A percentile compares a stretch with the other conserved stretches of the same genome.
Conservation (phyloP, 2,888 invertebrate species). For the Idaea biselata region DNA sequence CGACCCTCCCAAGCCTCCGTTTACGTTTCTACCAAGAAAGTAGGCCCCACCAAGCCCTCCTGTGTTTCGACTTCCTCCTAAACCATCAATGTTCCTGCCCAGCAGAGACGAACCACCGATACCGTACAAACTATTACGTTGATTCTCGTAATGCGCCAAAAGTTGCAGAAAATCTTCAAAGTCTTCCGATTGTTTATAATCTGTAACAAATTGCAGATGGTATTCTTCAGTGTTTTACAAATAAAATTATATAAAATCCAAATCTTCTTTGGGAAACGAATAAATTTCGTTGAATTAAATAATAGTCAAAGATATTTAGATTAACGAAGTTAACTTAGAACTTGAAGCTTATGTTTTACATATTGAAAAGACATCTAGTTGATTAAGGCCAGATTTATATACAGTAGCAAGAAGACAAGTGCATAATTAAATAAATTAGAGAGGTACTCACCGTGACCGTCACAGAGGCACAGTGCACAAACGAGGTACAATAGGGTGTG, state of each 20-base stretch:
- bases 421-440: slow-evolving; percentile 29
- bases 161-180: slow-evolving; percentile 58
- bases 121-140: slow-evolving; percentile 42
- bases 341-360: neutral
- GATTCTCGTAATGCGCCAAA: slow-evolving; percentile 52
- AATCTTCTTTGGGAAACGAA: too few relatives aligned
- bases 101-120: slow-evolving; percentile 40
- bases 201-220: slow-evolving; percentile 56
- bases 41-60: slow-evolving; percentile 38
- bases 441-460: slow-evolving; percentile 46
- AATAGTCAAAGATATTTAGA: too few relatives aligned
- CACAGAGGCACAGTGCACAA: slow-evolving; percentile 36
- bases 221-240: too few relatives aligned
- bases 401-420: slow-evolving; percentile 17
- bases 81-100: slow-evolving; percentile 36
- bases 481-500: slow-evolving; percentile 28
- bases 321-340: neutral
- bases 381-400: neutral
- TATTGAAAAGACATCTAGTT: neutral
- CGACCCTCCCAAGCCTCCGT: slow-evolving; percentile 37
- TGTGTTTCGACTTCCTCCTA: slow-evolving; percentile 30
- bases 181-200: slow-evolving; percentile 55
- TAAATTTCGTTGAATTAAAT: too few relatives aligned
- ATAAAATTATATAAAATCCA: too few relatives aligned
- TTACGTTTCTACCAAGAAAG: slow-evolving; percentile 31